Base-by-base conservation (phyloP, 1,140 invertebrate genomes). In the Panagrolaimus sp. region DNA sequence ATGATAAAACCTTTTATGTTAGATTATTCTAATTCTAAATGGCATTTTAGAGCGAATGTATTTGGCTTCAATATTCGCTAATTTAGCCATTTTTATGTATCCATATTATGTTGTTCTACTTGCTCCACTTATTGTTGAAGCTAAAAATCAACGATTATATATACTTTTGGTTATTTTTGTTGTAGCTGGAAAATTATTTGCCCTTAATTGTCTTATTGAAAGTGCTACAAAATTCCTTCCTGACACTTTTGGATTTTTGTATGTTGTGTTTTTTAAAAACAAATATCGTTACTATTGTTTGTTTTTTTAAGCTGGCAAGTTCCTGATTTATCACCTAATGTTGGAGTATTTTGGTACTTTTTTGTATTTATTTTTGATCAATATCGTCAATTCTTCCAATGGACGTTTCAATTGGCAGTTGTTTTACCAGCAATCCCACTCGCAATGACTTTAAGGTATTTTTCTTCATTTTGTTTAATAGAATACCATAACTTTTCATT, bases 341-440 rank as follows among this genome's bases (percentile, higher is more conserved):
- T 96, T 79, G 96, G 96, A 3, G 85, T 98, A 0, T 98, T 96
- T 84, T 99, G 96, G 96, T 98, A 98, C 83, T 98, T 98, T 84
- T 98, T 98, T 82, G 96, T 93, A 0, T 95, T 98, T 87, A 96
- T 98, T 92, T 99, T 99, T 88, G 94, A 98, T 78, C 95, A 98
- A 84, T 98, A 98, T 80, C 88, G 92, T 64, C 87, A 90, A 68
- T 89, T 98, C 73, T 99, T 98, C 85, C 89, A 97, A 1, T 94
- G 90, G 79, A 91, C 93, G 70, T 98, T 98, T 83, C 95, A 98
- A 87, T 90, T 98, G 67, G 98, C 98, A 86, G 91, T 91, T 1
- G 88, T 94, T 63, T 87, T 96, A 14, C 98, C 97, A 84, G 88
- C 95, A 28, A 85, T 95, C 26, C 95, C 96, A 9, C 83, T 96